Base-by-base conservation (phyloP, 2,888 invertebrate genomes). In the Drosophila mayaguana region DNA sequence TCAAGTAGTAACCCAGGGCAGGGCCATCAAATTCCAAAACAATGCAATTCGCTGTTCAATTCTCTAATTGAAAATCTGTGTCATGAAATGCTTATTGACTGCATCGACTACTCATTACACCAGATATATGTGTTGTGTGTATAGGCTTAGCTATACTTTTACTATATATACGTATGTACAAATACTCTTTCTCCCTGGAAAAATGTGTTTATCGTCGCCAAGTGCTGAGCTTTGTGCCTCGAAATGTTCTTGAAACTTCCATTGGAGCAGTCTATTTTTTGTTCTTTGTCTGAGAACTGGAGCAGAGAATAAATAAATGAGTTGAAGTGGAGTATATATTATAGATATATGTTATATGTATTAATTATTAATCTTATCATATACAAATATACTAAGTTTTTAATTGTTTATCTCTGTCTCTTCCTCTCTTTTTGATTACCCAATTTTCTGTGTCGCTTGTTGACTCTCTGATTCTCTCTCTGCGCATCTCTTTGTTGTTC, bases 1-100 rank as follows among this genome's bases (percentile, higher is more conserved):
- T 22, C 72, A 63, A 62, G 66, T 67, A 61, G 77, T 70, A 68
- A 42, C 74, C 68, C 75, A 74, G 68, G 68, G 75, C 62, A 74
- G 59, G 57, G 73, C 62, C 54, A 50, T 45, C 53, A 50, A 9
- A 32, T 22, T 20, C 59, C 63, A 50, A 64, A 67, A 77, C 78
- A 79, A 79, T 74, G 78, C 79, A 74, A 51, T 79, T 70, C 50
- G 64, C 75, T 79, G 81, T 79, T 81, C 66, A 63, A 75, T 78
- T 80, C 68, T 64, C 46, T 54, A 79, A 80, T 81, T 80, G 38
- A 48, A 14, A 75, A 80, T 79, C 72, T 67, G 79, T 80, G 75
- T 81, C 80, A 81, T 69, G 56, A 75, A 60, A 56, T 60, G 57
- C 9, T 63, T 63, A 63, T 51, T 60, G 50, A 55, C 53, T 72